A percentile compares a stretch with the other conserved stretches of the same genome.
phyloP scores from a whole-genome alignment of 2,113 vertebrate species.

The Danionella cerebrum region DNA sequence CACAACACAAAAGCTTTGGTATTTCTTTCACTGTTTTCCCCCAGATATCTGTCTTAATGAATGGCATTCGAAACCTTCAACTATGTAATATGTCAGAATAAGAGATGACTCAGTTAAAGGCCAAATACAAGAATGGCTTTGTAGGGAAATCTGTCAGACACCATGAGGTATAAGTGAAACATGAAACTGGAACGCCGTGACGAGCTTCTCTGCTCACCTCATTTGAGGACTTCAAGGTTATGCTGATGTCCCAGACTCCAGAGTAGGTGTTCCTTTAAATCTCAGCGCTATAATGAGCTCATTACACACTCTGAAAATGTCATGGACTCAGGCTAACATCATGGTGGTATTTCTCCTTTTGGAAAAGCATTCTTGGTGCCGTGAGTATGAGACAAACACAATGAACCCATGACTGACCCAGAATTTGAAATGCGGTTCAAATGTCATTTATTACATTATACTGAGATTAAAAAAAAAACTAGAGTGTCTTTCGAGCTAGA shows the following conservation, averaged over 20 bases:
- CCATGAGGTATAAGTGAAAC: neutral
- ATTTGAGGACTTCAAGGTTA: constrained; percentile 28
- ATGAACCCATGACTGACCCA: neutral
- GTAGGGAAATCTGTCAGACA: constrained; percentile 15
- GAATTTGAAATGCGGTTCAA: neutral
- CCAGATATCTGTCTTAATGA: neutral
- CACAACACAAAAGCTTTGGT: neutral
- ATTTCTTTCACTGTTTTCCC: neutral
- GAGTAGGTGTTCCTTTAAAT: neutral
- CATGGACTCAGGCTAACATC: neutral
- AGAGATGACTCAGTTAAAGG: constrained; percentile 14
- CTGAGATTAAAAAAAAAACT: neutral
- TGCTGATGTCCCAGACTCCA: constrained; percentile 4
- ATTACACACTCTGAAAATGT: constrained; percentile 30
- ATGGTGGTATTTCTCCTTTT: neutral
- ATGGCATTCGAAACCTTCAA: neutral
- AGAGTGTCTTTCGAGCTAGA: neutral
- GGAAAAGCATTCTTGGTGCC: neutral
- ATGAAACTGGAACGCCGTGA: neutral
- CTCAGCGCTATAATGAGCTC: constrained; percentile 27
- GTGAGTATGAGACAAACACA: neutral
- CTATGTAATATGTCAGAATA: constrained; percentile 15
- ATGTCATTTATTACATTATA: constrained; percentile 1
- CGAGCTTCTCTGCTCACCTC: constrained; percentile 15
- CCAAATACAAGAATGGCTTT: neutral